Evolutionary conservation across 2,888 invertebrate species (phyloP), one percentile per base, ranked within the genome.

Genomic region (Anaspis maculata): DNA sequence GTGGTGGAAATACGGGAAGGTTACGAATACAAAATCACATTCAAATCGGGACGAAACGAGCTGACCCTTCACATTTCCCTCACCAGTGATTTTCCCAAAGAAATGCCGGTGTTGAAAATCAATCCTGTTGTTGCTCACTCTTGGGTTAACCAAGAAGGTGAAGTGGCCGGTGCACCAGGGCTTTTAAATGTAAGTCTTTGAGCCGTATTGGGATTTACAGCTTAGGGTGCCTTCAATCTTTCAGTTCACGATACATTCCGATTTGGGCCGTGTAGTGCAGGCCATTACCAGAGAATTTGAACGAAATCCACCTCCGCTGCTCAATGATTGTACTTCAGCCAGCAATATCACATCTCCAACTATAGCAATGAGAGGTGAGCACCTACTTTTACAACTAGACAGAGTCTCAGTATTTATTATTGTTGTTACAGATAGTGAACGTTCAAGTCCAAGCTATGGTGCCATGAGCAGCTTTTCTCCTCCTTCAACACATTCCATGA

Each of bases 221-320:
- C n/a, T n/a, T n/a, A n/a, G n/a, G n/a, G n/a, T n/a, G n/a, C n/a
- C n/a, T n/a, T n/a, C n/a, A n/a, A 40, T 38, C 45, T 46, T 56
- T 41, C 39, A 79, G 74, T 86, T 79, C 54, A 79, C 83, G 11
- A 67, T 77, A 24, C 83, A 85, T 64, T 85, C 85, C 1, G 87
- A 87, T 64, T 69, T 87, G 44, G 84, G 84, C 1, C 73, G 85
- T 35, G 79, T 87, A 2, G 86, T 86, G 0, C 85, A 85, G 60
- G 86, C 82, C 12, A 79, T 86, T 27, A 82, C 82, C 41, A 68
- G 86, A 32, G 86, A 87, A 62, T 83, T 83, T 49, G 80, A 83
- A 60, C 73, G 77, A 51, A 77, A 66, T 55, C 77, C 74, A 40
- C 76, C 70, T 31, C 69, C 68, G 26, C 52, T 74, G 37, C 35